A percentile compares a stretch with the other conserved stretches of the same genome.
Conservation (phyloP, 35 echinoderm and acorn worm genomes). For the Ophiothrix spiculata region DNA sequence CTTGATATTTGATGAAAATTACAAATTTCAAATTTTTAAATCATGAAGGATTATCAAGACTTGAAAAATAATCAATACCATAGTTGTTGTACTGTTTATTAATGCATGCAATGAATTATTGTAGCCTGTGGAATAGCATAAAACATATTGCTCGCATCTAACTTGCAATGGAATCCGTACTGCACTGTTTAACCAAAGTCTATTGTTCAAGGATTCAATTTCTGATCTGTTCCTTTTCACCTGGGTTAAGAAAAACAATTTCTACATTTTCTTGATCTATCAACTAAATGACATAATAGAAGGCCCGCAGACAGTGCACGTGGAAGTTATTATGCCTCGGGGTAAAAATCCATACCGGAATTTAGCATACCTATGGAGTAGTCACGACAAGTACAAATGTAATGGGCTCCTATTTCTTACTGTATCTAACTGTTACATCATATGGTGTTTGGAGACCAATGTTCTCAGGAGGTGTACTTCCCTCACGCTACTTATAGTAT, state of each 20-base stretch:
- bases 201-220: neutral
- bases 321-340: constrained; percentile 14
- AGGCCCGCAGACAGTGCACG: neutral
- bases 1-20: too few species aligned
- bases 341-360: constrained; percentile 9
- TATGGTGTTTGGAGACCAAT: neutral
- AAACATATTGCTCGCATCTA: too few species aligned
- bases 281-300: neutral
- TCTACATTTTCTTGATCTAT: neutral
- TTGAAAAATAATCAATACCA: too few species aligned
- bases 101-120: too few species aligned
- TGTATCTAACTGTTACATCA: neutral
- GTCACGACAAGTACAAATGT: neutral
- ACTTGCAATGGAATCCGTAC: neutral
- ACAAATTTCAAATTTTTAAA: too few species aligned
- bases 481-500: neutral
- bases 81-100: too few species aligned
- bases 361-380: neutral
- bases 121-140: too few species aligned
- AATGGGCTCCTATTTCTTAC: neutral
- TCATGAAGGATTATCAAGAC: too few species aligned
- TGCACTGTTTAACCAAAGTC: neutral
- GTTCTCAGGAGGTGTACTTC: neutral
- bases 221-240: constrained; percentile 3
- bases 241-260: constrained; percentile 7